phyloP scores from a whole-genome alignment of 2,113 vertebrate species.

The Aegypius monachus region DNA sequence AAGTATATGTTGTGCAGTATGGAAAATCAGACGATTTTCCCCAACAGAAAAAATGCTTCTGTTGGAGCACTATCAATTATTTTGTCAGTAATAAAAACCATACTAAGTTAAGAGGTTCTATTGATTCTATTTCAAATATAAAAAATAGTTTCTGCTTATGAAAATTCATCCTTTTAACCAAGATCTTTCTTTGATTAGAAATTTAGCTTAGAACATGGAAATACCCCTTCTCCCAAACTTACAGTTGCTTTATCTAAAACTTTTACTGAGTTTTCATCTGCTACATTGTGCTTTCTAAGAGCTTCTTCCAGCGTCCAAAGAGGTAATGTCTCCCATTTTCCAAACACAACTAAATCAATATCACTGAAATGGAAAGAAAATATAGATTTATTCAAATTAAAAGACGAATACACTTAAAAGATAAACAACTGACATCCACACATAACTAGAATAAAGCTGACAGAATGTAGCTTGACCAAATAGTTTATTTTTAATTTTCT shows the following conservation, averaged over 20 bases:
- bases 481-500: not conserved
- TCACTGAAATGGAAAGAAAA: conserved; percentile 77
- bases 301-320: conserved; percentile 97
- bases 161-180: not conserved
- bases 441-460: not conserved
- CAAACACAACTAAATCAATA: conserved; percentile 97
- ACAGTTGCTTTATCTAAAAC: conserved; percentile 98
- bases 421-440: not conserved
- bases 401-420: not conserved
- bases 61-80: not conserved
- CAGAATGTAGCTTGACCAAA: not conserved
- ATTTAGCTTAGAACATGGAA: not conserved
- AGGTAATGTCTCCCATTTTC: conserved; percentile 94
- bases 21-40: not conserved
- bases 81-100: not conserved
- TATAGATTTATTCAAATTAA: not conserved
- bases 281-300: conserved; percentile 91
- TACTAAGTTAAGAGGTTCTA: not conserved
- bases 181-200: not conserved
- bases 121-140: not conserved
- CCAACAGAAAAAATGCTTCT: not conserved
- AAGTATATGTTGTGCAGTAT: not conserved
- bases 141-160: not conserved
- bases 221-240: conserved; percentile 54
- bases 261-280: conserved; percentile 93